Evolutionary conservation across 2,113 vertebrate species (phyloP).

Genomic region (Synchiropus splendidus): DNA sequence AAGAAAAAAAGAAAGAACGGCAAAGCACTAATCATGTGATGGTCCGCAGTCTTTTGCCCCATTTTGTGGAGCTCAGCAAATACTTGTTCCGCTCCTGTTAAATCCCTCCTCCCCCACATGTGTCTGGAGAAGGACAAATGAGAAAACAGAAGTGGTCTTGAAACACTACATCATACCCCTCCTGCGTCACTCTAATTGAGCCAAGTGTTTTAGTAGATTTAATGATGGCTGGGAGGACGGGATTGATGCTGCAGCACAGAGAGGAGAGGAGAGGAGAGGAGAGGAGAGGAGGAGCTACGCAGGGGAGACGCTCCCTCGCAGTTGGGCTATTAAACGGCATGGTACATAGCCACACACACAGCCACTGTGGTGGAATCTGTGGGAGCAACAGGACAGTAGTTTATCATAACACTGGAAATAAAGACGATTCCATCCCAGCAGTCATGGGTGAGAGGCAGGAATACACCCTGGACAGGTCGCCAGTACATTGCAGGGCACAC

Average conservation of each 20-base stretch:
- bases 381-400: background rate
- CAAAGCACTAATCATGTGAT: slow-evolving; percentile 59
- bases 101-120: slow-evolving; percentile 11
- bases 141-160: slow-evolving; percentile 24
- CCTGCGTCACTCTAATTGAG: slow-evolving; percentile 52
- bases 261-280: background rate
- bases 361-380: background rate
- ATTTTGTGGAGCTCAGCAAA: slow-evolving; percentile 72
- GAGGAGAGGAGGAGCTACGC: background rate
- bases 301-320: background rate
- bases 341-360: background rate
- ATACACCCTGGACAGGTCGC: too few species aligned
- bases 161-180: slow-evolving; percentile 51
- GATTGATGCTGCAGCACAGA: slow-evolving; percentile 21
- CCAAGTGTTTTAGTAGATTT: slow-evolving; percentile 64
- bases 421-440: background rate
- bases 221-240: slow-evolving; percentile 44
- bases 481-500: too few species aligned
- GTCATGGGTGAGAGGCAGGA: too few species aligned
- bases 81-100: slow-evolving; percentile 46
- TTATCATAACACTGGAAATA: background rate
- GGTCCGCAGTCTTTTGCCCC: slow-evolving; percentile 66
- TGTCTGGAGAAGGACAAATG: slow-evolving; percentile 7
- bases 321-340: background rate
- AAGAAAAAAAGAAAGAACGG: slow-evolving; percentile 16